Conservation (phyloP, 2,113 vertebrate genomes). For the Phrynocephalus versicolor region DNA sequence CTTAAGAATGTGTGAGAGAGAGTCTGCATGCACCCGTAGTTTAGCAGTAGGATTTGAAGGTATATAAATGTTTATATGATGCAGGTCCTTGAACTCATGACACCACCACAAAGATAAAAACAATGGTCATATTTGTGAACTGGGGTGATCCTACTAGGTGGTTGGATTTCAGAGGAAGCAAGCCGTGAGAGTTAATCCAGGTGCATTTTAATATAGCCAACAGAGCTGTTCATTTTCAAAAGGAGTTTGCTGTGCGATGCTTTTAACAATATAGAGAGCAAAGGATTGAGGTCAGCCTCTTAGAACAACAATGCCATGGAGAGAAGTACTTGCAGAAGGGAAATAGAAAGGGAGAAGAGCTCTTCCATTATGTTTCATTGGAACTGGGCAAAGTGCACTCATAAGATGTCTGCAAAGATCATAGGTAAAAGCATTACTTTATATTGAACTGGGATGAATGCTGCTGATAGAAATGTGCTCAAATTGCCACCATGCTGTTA, state of each 20-base stretch:
- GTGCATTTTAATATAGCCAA: background rate
- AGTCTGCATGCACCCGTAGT: background rate
- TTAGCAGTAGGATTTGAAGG: constrained; percentile 1
- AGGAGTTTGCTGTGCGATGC: background rate
- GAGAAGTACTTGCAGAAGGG: background rate
- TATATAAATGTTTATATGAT: background rate
- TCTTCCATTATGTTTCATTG: background rate
- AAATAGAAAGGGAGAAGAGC: constrained; percentile 6
- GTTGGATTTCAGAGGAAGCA: background rate
- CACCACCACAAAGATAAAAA: background rate
- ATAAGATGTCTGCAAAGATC: background rate
- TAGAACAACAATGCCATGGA: background rate
- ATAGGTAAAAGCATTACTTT: background rate
- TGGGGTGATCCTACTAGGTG: too few species aligned
- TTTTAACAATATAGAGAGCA: background rate
- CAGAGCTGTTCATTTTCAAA: background rate
- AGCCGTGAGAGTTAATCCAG: background rate
- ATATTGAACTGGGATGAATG: background rate
- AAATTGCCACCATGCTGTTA: background rate
- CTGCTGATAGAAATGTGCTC: background rate
- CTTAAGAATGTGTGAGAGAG: background rate
- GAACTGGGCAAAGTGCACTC: background rate
- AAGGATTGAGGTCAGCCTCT: background rate
- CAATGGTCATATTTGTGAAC: background rate
- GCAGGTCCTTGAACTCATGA: background rate